Conservation (phyloP, 2,888 invertebrate genomes). For the Sphaerophoria taeniata region DNA sequence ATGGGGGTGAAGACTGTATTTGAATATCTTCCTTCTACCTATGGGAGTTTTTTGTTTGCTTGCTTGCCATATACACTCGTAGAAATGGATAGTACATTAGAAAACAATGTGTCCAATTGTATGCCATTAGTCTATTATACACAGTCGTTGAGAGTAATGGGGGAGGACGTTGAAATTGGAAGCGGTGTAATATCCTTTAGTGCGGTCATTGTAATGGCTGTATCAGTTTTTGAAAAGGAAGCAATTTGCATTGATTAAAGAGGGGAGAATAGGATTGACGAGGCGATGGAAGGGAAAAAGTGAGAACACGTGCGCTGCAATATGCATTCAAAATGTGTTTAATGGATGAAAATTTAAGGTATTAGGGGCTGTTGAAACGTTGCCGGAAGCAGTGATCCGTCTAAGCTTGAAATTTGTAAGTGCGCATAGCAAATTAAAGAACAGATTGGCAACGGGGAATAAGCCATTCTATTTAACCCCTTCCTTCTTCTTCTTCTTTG, state of each 20-base stretch:
- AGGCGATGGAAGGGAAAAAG: background rate
- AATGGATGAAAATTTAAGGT: background rate
- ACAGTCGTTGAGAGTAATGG: slow-evolving; percentile 1
- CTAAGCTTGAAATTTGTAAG: too few relatives aligned
- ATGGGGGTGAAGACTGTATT: slow-evolving; percentile 40
- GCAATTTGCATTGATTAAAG: slow-evolving; percentile 71
- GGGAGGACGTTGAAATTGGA: slow-evolving; percentile 15
- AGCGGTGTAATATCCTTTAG: slow-evolving; percentile 59
- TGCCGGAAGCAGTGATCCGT: background rate
- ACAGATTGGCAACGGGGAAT: too few relatives aligned
- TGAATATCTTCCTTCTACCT: slow-evolving; percentile 35
- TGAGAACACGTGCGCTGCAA: slow-evolving; percentile 4
- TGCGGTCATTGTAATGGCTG: slow-evolving; percentile 12
- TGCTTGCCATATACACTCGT: background rate
- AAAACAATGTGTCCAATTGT: slow-evolving; percentile 66
- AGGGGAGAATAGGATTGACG: slow-evolving; percentile 2
- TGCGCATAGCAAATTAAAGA: too few relatives aligned
- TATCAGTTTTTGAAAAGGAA: slow-evolving; percentile 43
- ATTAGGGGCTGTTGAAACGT: background rate
- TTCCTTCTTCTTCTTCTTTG: background rate
- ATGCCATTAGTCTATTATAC: slow-evolving; percentile 66
- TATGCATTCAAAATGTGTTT: slow-evolving; percentile 14
- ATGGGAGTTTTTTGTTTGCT: slow-evolving; percentile 25
- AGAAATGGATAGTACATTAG: slow-evolving; percentile 27
- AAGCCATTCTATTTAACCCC: background rate